Conservation (phyloP, 2,113 vertebrate species). For the Sander lucioperca region DNA sequence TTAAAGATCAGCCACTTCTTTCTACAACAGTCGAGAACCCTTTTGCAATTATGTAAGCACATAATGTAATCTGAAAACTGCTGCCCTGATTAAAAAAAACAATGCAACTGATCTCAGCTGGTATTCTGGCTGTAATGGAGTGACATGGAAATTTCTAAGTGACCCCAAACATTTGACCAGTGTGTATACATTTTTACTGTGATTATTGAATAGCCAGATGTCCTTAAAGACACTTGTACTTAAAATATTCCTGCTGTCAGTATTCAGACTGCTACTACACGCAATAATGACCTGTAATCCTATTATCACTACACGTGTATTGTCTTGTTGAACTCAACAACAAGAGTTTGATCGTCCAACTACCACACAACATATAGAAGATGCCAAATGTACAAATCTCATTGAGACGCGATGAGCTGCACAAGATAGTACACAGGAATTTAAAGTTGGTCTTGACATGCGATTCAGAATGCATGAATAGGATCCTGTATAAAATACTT, state of each 20-base stretch:
- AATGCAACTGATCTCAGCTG: no score
- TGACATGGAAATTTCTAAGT: no score
- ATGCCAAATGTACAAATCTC: neutral
- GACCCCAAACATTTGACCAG: no score
- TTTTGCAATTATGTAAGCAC: no score
- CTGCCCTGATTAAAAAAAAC: no score
- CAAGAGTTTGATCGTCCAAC: conserved; percentile 25
- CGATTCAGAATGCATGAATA: neutral
- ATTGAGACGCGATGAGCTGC: neutral
- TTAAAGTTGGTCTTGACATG: neutral
- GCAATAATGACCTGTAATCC: conserved; percentile 47
- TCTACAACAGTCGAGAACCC: no score
- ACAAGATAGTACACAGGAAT: neutral
- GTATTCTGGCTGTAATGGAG: no score
- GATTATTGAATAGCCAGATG: neutral
- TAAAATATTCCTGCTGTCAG: conserved; percentile 22
- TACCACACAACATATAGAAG: neutral
- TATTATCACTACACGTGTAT: conserved; percentile 49
- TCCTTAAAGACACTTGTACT: neutral
- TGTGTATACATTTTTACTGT: neutral
- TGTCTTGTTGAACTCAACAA: conserved; percentile 35
- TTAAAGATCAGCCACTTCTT: no score
- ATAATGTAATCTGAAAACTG: no score
- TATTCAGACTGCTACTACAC: neutral
- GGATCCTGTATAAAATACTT: neutral